Conservation (phyloP, 2,797 vertebrate species). For the Perodicticus potto region DNA sequence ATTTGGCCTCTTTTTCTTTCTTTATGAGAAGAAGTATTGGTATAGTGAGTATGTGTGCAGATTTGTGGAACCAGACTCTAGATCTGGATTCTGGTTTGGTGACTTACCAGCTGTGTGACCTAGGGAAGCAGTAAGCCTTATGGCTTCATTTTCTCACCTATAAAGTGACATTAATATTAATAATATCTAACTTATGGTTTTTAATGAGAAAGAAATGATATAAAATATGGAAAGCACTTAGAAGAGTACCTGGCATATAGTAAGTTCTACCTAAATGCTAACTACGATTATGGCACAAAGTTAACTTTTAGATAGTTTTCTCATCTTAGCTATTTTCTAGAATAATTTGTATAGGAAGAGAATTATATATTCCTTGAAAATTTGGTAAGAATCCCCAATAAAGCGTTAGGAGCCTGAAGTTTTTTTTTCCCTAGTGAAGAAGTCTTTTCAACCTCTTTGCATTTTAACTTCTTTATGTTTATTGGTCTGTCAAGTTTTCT, state of each 20-base stretch:
- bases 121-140: not conserved
- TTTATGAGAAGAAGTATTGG: not conserved
- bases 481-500: not conserved
- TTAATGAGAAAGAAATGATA: slow-evolving; percentile 29
- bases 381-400: not conserved
- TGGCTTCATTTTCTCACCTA: slow-evolving; percentile 14
- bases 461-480: slow-evolving; percentile 61
- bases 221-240: slow-evolving; percentile 3
- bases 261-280: slow-evolving; percentile 11
- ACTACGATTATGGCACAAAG: not conserved
- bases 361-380: slow-evolving; percentile 52
- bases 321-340: not conserved
- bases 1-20: not conserved
- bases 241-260: not conserved
- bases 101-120: not conserved
- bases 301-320: slow-evolving; percentile 18
- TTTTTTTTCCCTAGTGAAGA: slow-evolving; percentile 9
- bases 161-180: not conserved
- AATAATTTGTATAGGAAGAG: not conserved
- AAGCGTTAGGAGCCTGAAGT: not conserved
- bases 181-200: not conserved
- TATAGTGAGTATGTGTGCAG: not conserved
- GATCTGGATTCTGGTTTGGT: not conserved
- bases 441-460: not conserved
- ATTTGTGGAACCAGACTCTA: not conserved